Conservation (phyloP, 2,113 vertebrate genomes). For the Macroglossus sobrinus region DNA sequence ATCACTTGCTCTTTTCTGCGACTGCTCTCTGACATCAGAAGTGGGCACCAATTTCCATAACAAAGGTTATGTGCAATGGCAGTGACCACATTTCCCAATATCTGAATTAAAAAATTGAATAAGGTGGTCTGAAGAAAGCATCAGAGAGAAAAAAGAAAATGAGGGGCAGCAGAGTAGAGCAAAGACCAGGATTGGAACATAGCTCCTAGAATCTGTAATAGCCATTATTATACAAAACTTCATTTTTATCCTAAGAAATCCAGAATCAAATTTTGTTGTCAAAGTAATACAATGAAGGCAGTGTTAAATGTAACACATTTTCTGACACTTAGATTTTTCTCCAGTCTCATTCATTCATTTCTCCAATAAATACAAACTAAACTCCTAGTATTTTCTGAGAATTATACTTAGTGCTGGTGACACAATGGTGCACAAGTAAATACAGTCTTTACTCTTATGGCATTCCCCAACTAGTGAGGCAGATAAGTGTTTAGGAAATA, state of each 20-base stretch:
- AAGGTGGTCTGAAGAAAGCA: neutral
- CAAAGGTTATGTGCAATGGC: neutral
- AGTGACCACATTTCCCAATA: neutral
- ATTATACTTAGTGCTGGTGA: neutral
- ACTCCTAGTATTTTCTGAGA: neutral
- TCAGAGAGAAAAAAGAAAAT: neutral
- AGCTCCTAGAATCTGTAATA: neutral
- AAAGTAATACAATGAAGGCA: neutral
- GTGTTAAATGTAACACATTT: neutral
- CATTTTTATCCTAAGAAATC: neutral
- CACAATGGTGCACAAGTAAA: neutral
- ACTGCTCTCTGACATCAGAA: neutral
- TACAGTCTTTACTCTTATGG: neutral
- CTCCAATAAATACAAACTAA: neutral
- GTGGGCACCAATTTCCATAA: neutral
- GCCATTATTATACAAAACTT: neutral
- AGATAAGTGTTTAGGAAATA: neutral
- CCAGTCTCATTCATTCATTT: neutral
- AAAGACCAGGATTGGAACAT: neutral
- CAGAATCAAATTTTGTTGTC: neutral
- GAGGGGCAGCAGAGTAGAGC: neutral
- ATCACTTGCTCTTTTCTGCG: neutral
- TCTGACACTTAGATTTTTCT: neutral
- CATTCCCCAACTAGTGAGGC: neutral
- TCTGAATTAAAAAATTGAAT: neutral